phyloP scores from a whole-genome alignment of 2,888 invertebrate genomes.

The Orgyia antiqua region DNA sequence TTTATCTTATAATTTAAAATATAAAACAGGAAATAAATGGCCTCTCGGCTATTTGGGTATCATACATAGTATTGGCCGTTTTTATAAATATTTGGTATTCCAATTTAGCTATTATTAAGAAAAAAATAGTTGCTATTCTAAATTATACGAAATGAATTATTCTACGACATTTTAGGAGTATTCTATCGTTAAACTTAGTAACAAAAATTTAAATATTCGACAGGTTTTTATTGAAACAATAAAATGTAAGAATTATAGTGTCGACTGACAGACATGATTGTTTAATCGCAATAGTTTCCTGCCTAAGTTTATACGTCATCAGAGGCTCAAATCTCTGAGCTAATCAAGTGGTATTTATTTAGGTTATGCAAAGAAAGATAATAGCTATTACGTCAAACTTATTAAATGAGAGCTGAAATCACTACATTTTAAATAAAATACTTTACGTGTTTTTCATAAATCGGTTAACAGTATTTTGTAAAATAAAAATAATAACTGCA shows the following conservation, averaged over 20 bases:
- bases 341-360: too few species aligned
- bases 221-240: slow-evolving; percentile 28
- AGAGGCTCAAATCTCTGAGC: slow-evolving; percentile 16
- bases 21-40: too few species aligned
- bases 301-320: slow-evolving; percentile 25
- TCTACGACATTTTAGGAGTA: slow-evolving; percentile 10
- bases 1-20: too few species aligned
- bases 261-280: slow-evolving; percentile 26
- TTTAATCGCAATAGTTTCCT: slow-evolving; percentile 30
- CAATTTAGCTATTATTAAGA: too few species aligned
- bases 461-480: slow-evolving; percentile 1
- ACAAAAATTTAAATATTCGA: slow-evolving; percentile 15
- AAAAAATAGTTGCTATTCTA: too few species aligned
- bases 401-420: neutral
- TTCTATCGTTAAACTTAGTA: slow-evolving; percentile 16
- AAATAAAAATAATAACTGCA: slow-evolving; percentile 5
- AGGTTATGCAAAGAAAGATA: slow-evolving; percentile 11
- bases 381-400: too few species aligned
- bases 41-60: too few species aligned
- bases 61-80: too few species aligned
- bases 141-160: slow-evolving; percentile 16
- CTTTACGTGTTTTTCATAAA: too few species aligned
- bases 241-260: slow-evolving; percentile 31
- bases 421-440: slow-evolving; percentile 5
- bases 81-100: too few species aligned